phyloP scores from a whole-genome alignment of 2,888 invertebrate genomes.

The Anaspis maculata region DNA sequence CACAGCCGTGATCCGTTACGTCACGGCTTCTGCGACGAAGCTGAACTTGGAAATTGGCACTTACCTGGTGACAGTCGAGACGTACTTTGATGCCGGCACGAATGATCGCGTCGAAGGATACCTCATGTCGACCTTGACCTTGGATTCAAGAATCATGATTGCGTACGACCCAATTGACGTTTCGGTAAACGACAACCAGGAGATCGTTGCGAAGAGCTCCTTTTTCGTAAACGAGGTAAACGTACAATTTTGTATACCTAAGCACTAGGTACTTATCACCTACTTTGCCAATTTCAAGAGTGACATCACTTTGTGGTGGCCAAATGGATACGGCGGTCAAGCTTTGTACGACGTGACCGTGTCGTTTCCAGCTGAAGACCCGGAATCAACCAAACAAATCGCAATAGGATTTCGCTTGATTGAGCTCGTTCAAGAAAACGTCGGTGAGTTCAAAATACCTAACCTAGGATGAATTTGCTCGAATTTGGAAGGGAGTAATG shows the following conservation, averaged over 20 bases:
- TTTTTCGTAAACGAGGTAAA: conserved; percentile 5
- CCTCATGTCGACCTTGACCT: background rate
- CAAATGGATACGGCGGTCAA: conserved; percentile 82
- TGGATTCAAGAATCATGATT: background rate
- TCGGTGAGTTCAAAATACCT: conserved; percentile 27
- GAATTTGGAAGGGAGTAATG: no score
- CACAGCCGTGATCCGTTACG: conserved; percentile 53
- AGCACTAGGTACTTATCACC: conserved; percentile 7
- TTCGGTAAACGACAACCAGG: no score
- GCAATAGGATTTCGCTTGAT: conserved; percentile 80
- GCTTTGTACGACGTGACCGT: conserved; percentile 62
- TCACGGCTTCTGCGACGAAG: conserved; percentile 41
- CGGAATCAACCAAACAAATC: conserved; percentile 43
- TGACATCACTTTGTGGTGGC: conserved; percentile 82
- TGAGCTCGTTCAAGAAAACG: conserved; percentile 67
- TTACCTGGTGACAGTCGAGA: background rate
- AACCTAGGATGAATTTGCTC: conserved; percentile 2
- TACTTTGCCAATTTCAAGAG: conserved; percentile 13
- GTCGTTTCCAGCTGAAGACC: conserved; percentile 38
- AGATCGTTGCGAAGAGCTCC: background rate
- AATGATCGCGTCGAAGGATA: no score
- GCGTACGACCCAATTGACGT: background rate
- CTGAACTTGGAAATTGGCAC: no score
- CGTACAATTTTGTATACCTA: no score
- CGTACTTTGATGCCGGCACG: background rate